Base-by-base conservation (phyloP, 2,888 invertebrate species). In the Mythimna albipuncta region DNA sequence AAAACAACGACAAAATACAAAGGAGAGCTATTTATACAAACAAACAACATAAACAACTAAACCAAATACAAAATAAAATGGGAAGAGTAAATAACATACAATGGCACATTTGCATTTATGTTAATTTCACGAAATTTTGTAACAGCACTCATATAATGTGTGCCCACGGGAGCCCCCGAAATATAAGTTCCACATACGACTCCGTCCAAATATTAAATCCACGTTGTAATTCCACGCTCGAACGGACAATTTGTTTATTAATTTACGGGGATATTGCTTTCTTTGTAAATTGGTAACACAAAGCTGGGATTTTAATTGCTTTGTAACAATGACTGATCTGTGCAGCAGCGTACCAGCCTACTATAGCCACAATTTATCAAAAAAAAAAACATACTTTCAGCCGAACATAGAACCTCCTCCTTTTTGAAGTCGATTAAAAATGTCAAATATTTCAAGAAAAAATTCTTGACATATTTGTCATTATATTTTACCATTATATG, bases 31-130 rank as follows among this genome's bases (percentile, higher is more conserved):
- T 66, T 70, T 63, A 70, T 61, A 79, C 76, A 69, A 67, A 64
- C 55, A 19, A 9, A 41, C 32, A 19, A 55, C 21, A 50, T 44
- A 77, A 80, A 75, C 79, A 77, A 81, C 81, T 73, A 81, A 82
- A 86, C 75, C 68, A 75, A 82, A 86, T 75, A 85, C 81, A 83
- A 79, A 89, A 88, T 81, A 84, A 85, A 90, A 91, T 85, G 86
- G 83, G 70, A 79, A 89, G 89, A 85, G 84, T 87, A 88, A 89
- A 89, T 85, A 83, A 67, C 70, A 72, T 72, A 74, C 69, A 89
- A 86, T 88, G 85, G 88, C 82, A 84, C 86, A 93, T 93, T 93
- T 90, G 87, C 93, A 93, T 94, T 91, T 93, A 93, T 93, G 92
- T 87, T 91, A 92, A 92, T 91, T 88, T 87, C 77, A 77, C 84